These are phyloP conservation scores for Trachymyrmex cornetzi DNA, from an alignment of 1,140 invertebrate species.

Conservation along the genomic window DNA sequence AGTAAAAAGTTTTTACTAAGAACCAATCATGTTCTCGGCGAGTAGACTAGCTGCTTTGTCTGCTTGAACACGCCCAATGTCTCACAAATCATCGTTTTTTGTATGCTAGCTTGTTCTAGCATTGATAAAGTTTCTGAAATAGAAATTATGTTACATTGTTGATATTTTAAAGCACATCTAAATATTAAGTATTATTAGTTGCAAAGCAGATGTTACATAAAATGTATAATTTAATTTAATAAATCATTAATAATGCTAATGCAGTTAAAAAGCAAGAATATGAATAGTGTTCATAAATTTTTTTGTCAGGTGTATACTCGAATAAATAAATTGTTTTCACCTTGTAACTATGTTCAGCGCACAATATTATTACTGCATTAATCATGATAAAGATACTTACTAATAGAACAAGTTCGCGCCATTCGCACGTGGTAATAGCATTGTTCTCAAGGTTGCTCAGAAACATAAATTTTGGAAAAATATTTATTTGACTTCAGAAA, in stretches of 20 bases:
- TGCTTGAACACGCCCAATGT: background rate
- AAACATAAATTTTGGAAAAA: background rate
- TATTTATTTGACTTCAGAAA: background rate
- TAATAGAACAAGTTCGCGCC: slow-evolving; percentile 35
- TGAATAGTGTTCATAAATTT: background rate
- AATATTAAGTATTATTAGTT: background rate
- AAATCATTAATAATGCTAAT: background rate
- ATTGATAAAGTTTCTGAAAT: background rate
- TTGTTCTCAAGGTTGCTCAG: background rate
- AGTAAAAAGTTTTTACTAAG: too few relatives aligned
- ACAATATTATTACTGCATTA: slow-evolving; percentile 29
- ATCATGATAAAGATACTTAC: slow-evolving; percentile 21
- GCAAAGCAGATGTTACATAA: background rate
- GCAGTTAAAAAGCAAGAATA: background rate
- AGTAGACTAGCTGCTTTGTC: too few relatives aligned
- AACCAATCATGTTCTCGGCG: too few relatives aligned
- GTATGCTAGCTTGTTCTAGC: slow-evolving; percentile 1
- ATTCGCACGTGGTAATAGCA: background rate
- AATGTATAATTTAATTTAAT: slow-evolving; percentile 21
- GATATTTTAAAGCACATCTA: background rate
- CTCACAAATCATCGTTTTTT: background rate
- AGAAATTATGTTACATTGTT: background rate
- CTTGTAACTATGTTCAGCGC: slow-evolving; percentile 11
- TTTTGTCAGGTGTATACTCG: background rate
- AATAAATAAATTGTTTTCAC: slow-evolving; percentile 10